Evolutionary conservation across 35 echinoderm and acorn worm genomes (phyloP), one percentile per base, ranked within the genome.

Genomic region (Diadema setosum): DNA sequence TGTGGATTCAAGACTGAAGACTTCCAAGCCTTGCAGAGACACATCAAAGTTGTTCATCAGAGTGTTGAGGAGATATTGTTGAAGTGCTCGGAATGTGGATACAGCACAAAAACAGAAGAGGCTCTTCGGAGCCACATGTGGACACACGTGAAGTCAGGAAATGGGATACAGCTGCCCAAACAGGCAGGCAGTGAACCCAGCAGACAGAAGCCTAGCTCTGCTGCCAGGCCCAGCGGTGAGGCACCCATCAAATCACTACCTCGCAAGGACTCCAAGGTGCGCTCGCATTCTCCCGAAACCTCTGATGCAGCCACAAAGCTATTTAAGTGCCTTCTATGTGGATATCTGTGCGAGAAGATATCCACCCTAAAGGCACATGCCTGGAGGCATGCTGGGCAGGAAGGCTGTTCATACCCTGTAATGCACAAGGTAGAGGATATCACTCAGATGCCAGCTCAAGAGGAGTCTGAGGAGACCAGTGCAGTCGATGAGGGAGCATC

Each of bases 51-150:
- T 5, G 73, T 35, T 26, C 96, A 99, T 65, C 85, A 99, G 50
- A 61, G 70, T 60, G 41, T 84, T 20, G 76, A 89, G 35, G 86
- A 94, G 33, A 48, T 99, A 6, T 42, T 99, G 15, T 37, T 99
- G 45, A 99, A 95, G 55, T 99, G 96, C 55, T 99, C 96, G 2
- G 93, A 90, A 32, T 99, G 96, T 90, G 96, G 96, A 12, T 99
- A 84, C 78, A 81, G 89, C 42, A 92, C 89, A 27, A 61, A 76
- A 20, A 88, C 85, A 75, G 90, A 94, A 36, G 86, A 89, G 7
- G 58, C 42, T 4, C 80, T 99, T 7, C 64, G 82, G 5, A 69
- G 86, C 58, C 96, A 99, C 87, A 99, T 99, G 96, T 91, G 93
- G 86, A 58, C 85, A 3, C 96, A 99, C 80, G 83, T 98, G 12